phyloP scores from a whole-genome alignment of 2,888 invertebrate species.

The Capitulum mitella region DNA sequence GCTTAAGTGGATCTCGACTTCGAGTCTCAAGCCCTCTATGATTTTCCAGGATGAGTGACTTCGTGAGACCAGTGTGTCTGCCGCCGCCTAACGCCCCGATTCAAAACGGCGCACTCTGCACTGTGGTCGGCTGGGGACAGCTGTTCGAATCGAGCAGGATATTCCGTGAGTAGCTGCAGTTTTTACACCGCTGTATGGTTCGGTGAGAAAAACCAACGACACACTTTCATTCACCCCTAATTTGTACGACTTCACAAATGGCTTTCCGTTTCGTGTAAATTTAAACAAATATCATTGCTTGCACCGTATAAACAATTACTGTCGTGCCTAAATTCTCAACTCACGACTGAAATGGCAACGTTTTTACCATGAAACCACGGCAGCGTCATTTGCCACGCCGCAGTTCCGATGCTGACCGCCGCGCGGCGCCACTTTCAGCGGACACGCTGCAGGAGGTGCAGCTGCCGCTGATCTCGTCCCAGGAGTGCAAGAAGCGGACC shows the following conservation, averaged over 20 bases:
- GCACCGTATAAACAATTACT: no score
- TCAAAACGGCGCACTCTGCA: slow-evolving; percentile 60
- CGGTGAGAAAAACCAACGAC: no score
- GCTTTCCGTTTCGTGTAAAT: not conserved
- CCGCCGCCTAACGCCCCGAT: slow-evolving; percentile 52
- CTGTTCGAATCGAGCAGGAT: slow-evolving; percentile 67
- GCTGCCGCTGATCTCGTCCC: slow-evolving; percentile 67
- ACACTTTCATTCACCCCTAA: not conserved
- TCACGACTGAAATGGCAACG: no score
- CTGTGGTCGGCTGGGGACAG: slow-evolving; percentile 75
- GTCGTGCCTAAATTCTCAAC: no score
- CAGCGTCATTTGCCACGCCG: not conserved
- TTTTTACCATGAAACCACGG: not conserved
- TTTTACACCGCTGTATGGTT: no score
- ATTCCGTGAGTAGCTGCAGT: slow-evolving; percentile 57
- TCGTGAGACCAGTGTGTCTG: slow-evolving; percentile 57
- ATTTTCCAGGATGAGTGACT: slow-evolving; percentile 48
- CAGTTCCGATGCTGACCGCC: not conserved
- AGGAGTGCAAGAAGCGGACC: slow-evolving; percentile 65
- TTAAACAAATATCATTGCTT: no score
- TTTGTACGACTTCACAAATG: not conserved
- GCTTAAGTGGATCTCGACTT: no score
- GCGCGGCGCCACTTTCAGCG: slow-evolving; percentile 48
- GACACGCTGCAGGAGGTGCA: slow-evolving; percentile 75
- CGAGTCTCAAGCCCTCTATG: no score